phyloP scores from a whole-genome alignment of 2,113 vertebrate genomes.

The Peromyscus californicus region DNA sequence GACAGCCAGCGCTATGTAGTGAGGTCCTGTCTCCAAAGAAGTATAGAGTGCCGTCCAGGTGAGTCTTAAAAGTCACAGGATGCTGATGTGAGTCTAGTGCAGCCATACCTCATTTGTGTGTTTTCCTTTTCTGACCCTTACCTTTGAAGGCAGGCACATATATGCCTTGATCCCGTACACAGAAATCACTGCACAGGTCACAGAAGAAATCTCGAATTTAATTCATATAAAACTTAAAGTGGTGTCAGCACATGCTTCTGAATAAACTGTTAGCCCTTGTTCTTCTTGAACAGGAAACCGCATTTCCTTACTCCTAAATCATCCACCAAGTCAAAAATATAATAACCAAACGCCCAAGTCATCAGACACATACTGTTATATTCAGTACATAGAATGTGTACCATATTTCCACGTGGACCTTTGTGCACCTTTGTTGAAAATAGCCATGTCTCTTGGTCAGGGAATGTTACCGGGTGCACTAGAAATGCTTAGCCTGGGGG shows the following conservation, averaged over 20 bases:
- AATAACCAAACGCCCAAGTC: neutral
- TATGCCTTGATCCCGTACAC: fast-evolving
- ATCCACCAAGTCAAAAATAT: neutral
- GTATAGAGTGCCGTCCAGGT: neutral
- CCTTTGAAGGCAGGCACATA: neutral
- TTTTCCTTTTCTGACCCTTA: neutral
- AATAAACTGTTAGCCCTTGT: neutral
- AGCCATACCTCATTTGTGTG: fast-evolving
- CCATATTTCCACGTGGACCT: fast-evolving
- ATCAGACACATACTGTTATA: fast-evolving
- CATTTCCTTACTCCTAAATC: neutral
- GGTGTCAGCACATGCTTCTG: neutral
- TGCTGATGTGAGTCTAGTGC: fast-evolving
- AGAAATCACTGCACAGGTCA: neutral
- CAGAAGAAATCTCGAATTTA: constrained; percentile 41
- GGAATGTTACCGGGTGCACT: neutral
- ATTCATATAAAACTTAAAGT: neutral
- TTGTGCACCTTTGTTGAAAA: neutral
- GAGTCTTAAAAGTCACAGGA: neutral
- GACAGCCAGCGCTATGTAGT: neutral
- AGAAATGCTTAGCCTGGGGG: neutral
- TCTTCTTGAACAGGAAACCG: neutral
- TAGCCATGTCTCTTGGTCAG: neutral
- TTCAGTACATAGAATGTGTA: fast-evolving
- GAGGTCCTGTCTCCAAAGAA: neutral